Conservation (phyloP, 2,113 vertebrate species). For the Oreochromis aureus region DNA sequence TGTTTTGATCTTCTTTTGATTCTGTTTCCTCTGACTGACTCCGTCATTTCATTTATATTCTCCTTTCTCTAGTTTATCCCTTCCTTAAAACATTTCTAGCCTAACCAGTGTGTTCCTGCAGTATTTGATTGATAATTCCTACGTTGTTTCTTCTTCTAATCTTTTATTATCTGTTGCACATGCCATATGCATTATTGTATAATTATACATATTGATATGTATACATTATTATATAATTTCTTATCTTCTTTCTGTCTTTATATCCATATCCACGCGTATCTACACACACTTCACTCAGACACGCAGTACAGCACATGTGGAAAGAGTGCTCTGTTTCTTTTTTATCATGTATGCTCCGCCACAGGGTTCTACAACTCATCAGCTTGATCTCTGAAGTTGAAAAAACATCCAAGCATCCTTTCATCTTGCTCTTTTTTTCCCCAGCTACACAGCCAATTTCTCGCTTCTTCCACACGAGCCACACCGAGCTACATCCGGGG, state of each 20-base stretch:
- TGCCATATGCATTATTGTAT: background rate
- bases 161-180: background rate
- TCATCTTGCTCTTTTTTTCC: slow-evolving; percentile 30
- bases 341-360: slow-evolving; percentile 60
- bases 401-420: slow-evolving; percentile 45
- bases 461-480: slow-evolving; percentile 30
- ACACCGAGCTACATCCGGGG: background rate
- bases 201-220: background rate
- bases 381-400: slow-evolving; percentile 64
- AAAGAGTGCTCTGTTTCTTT: slow-evolving; percentile 38
- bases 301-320: slow-evolving; percentile 10
- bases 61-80: background rate
- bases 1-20: slow-evolving; percentile 22
- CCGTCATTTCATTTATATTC: slow-evolving; percentile 9
- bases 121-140: background rate
- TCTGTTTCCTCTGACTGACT: slow-evolving; percentile 2
- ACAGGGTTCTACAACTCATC: slow-evolving; percentile 60
- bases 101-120: background rate
- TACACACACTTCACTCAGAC: background rate
- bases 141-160: background rate
- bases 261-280: background rate
- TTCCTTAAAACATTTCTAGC: background rate
- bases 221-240: background rate
- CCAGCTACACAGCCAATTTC: slow-evolving; percentile 4
- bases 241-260: background rate